Base-by-base conservation (phyloP, 2,888 invertebrate species). In the Agapostemon virescens region DNA sequence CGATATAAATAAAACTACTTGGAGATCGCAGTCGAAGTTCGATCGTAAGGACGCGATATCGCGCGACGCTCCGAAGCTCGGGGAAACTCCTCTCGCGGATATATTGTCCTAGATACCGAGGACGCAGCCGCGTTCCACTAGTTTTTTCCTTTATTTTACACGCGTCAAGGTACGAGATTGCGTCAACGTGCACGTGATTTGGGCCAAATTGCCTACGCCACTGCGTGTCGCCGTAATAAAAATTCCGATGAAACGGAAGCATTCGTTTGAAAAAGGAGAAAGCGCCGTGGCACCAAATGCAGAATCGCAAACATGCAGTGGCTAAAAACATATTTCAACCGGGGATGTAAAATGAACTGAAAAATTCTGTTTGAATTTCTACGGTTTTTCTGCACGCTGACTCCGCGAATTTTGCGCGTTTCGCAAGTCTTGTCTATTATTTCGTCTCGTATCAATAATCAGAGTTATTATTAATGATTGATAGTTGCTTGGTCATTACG, bases 1-100 rank as follows among this genome's bases (percentile, higher is more conserved):
- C 66, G 66, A 64, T 79, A 78, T 80, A 86, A 85, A 86, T 85
- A 82, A 86, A 86, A 82, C 77, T 74, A 52, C 23, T 26, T 42
- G 30, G 58, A 64, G 74, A 68, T 69, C 70, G 38, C 58, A 36
- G 69, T 13, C 69, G 42, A 79, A 81, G 36, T 81, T 83, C 72
- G 69, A 74, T 83, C 79, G 85, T 74, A 79, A 77, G 81, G 79
- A 61, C 30, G 66, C 75, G 69, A 74, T 61, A 72, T 45, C 52
- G 23, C 40, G 38, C 42, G 38, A 11, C 23, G 40, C 38, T 7
- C 23, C 13, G 52, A 20, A 26, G n/a, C n/a, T 55, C 49, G 45
- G 69, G 17, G 45, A 72, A 69, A 64, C 69, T 52, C 75, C 70
- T 61, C 13, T 63, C 72, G 6, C n/a, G 68, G 69, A 82, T 77